Percentiles rank a stretch among this genome's conserved stretches.
These are phyloP conservation scores for Portevinia maculata DNA, from an alignment of 2,888 invertebrate genomes.

Conservation along the genomic window DNA sequence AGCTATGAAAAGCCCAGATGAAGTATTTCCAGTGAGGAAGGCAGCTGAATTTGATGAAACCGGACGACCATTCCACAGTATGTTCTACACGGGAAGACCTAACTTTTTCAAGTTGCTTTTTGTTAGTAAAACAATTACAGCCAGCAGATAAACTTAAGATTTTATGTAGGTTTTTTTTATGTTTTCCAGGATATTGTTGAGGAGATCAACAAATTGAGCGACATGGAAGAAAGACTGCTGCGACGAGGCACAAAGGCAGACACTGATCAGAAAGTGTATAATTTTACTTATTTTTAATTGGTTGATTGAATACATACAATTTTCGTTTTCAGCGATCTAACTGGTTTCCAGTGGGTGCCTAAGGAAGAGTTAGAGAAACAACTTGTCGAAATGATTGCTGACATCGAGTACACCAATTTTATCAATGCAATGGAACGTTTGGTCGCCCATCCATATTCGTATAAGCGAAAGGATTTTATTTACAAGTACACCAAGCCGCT, in stretches of 20 bases:
- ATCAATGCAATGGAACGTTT: constrained; percentile 89
- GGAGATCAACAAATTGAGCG: constrained; percentile 87
- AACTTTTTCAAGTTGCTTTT: constrained; percentile 92
- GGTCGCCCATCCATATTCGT: constrained; percentile 88
- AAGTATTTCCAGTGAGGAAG: constrained; percentile 92
- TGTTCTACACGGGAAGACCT: constrained; percentile 96
- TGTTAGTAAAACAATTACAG: constrained; percentile 84
- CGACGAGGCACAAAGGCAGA: constrained; percentile 86
- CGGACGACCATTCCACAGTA: constrained; percentile 94
- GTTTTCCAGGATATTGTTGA: constrained; percentile 88
- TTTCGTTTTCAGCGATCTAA: constrained; percentile 83
- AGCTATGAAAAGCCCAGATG: constrained; percentile 93
- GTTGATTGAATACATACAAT: not conserved
- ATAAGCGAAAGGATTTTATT: constrained; percentile 88
- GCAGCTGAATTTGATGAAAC: constrained; percentile 95
- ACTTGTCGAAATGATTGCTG: constrained; percentile 87
- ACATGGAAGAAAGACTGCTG: constrained; percentile 88
- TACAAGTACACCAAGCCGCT: constrained; percentile 87
- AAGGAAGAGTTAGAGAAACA: constrained; percentile 86
- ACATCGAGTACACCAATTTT: constrained; percentile 89
- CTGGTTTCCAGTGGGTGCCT: constrained; percentile 86
- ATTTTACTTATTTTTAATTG: constrained; percentile 51
- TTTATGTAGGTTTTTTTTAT: constrained; percentile 14
- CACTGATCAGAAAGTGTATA: constrained; percentile 85
- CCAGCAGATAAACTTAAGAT: not conserved